A percentile compares a stretch with the other conserved stretches of the same genome.
Conservation (phyloP, 2,888 invertebrate species). For the Eupithecia subumbrata region DNA sequence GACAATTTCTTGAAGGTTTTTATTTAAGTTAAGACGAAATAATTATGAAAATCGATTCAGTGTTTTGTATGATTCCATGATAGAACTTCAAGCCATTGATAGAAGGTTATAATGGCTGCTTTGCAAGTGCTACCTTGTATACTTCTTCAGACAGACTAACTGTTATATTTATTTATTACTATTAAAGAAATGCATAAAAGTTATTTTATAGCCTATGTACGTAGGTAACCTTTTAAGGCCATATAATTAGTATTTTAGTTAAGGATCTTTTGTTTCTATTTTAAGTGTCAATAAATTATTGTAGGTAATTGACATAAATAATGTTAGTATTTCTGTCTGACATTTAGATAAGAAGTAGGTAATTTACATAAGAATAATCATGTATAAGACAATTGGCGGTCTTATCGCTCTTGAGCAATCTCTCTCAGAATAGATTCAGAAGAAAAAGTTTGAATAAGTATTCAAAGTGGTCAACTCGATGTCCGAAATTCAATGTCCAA, state of each 20-base stretch:
- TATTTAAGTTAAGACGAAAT: not conserved
- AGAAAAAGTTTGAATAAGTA: too few relatives aligned
- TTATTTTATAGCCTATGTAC: conserved; percentile 1
- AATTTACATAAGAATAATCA: too few relatives aligned
- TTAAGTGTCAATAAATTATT: conserved; percentile 19
- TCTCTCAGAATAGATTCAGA: too few relatives aligned
- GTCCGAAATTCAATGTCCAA: too few relatives aligned
- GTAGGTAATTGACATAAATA: conserved; percentile 29
- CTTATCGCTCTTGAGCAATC: too few relatives aligned
- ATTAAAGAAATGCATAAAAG: not conserved
- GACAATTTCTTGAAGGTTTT: not conserved
- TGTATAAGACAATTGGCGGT: too few relatives aligned
- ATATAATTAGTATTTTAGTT: conserved; percentile 30
- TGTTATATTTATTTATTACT: not conserved
- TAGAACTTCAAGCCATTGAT: too few relatives aligned
- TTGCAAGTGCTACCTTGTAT: not conserved
- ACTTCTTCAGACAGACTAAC: not conserved
- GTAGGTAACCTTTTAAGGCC: conserved; percentile 23
- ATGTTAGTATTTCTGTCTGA: conserved; percentile 16
- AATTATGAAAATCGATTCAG: not conserved
- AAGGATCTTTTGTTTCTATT: conserved; percentile 26
- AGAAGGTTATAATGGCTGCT: too few relatives aligned
- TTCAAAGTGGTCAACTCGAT: too few relatives aligned
- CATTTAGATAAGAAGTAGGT: too few relatives aligned
- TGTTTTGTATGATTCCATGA: too few relatives aligned